Evolutionary conservation across 2,113 vertebrate species (phyloP).

Genomic region (Tautogolabrus adspersus): DNA sequence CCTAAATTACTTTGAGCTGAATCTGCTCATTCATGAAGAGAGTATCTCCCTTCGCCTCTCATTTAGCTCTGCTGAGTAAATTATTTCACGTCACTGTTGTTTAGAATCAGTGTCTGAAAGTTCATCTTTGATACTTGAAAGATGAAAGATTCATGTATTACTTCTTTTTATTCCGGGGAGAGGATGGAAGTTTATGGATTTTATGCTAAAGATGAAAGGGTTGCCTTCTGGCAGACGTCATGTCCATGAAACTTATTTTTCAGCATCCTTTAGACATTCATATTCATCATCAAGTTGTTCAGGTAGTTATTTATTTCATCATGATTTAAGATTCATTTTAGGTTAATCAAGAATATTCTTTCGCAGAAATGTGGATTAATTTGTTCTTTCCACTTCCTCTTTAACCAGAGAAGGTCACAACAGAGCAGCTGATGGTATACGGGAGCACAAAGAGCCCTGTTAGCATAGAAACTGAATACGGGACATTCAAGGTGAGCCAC

Average conservation of each 20-base stretch:
- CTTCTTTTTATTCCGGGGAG: too few relatives aligned
- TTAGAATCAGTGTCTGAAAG: not conserved
- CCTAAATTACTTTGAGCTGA: slow-evolving; percentile 35
- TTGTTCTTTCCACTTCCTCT: too few relatives aligned
- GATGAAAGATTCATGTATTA: not conserved
- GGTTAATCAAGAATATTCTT: too few relatives aligned
- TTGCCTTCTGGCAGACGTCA: too few relatives aligned
- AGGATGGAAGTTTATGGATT: too few relatives aligned
- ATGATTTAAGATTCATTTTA: too few relatives aligned
- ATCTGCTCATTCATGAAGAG: slow-evolving; percentile 43
- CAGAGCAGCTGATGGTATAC: slow-evolving; percentile 10
- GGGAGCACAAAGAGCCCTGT: slow-evolving; percentile 58
- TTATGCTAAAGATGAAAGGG: too few relatives aligned
- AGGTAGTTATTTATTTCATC: too few relatives aligned
- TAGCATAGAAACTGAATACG: slow-evolving; percentile 11
- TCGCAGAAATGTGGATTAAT: too few relatives aligned
- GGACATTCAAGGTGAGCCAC: slow-evolving; percentile 50
- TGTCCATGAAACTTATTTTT: too few relatives aligned
- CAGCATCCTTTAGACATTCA: too few relatives aligned
- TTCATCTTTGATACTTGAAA: not conserved
- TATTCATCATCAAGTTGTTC: too few relatives aligned
- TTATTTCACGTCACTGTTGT: slow-evolving; percentile 13
- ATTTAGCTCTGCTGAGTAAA: slow-evolving; percentile 23
- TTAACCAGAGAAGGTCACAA: slow-evolving; percentile 21
- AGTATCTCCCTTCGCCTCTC: slow-evolving; percentile 5